Conservation (phyloP, 92 coral and sea anemone species). For the Phymanthus crucifer region DNA sequence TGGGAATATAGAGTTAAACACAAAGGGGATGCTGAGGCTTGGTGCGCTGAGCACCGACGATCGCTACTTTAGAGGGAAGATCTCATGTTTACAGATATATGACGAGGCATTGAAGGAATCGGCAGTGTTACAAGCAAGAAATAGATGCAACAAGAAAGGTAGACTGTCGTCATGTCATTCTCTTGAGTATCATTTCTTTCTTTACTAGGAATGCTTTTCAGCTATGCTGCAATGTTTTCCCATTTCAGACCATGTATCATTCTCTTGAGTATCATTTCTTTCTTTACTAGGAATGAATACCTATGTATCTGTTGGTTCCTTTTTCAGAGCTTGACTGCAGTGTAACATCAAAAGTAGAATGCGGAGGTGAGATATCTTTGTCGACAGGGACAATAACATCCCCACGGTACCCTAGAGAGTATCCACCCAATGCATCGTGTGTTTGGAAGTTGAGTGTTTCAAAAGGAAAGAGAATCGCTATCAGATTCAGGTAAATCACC, state of each 20-base stretch:
- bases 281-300: neutral
- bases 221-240: no score
- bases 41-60: slow-evolving; percentile 52
- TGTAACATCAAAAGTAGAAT: slow-evolving; percentile 32
- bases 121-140: slow-evolving; percentile 50
- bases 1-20: slow-evolving; percentile 52
- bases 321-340: slow-evolving; percentile 14
- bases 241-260: no score
- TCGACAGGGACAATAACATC: slow-evolving; percentile 70
- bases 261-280: no score
- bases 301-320: neutral
- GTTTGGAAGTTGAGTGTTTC: slow-evolving; percentile 67
- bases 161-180: neutral
- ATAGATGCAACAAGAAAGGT: slow-evolving; percentile 58
- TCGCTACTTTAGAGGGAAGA: slow-evolving; percentile 63
- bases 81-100: slow-evolving; percentile 77
- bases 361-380: slow-evolving; percentile 58
- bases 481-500: slow-evolving; percentile 69
- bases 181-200: no score
- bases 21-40: slow-evolving; percentile 49
- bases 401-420: slow-evolving; percentile 85
- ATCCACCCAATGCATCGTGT: slow-evolving; percentile 67
- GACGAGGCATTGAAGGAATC: slow-evolving; percentile 50
- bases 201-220: no score
- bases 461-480: slow-evolving; percentile 41